A percentile compares a stretch with the other conserved stretches of the same genome.
These are phyloP conservation scores for Drosophila neocordata DNA, from an alignment of 1,140 invertebrate species.

Conservation along the genomic window DNA sequence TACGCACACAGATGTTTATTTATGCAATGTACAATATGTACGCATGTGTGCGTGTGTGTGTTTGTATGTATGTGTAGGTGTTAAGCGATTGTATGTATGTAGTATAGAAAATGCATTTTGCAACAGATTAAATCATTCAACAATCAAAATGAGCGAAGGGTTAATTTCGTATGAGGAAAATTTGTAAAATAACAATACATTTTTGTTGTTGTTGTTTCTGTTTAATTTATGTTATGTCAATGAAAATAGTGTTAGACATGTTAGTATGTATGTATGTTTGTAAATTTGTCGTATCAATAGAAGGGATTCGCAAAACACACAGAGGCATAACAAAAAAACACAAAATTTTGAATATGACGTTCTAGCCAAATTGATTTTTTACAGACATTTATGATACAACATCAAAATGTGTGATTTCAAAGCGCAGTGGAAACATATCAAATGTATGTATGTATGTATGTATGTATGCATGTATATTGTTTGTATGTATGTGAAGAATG, in stretches of 20 bases:
- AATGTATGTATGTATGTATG: background rate
- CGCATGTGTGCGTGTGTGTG: background rate
- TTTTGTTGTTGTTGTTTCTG: background rate
- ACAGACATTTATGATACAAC: conserved; percentile 24
- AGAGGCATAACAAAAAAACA: conserved; percentile 22
- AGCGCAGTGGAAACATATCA: conserved; percentile 13
- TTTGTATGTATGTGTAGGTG: conserved; percentile 1
- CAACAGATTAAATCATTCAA: conserved; percentile 12
- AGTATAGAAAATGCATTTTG: conserved; percentile 10
- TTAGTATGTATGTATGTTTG: background rate
- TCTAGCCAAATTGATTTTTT: conserved; percentile 18
- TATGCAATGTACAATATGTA: conserved; percentile 16
- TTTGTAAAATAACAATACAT: background rate
- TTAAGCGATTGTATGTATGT: background rate
- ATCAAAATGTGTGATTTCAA: conserved; percentile 24
- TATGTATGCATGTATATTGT: background rate
- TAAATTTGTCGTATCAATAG: conserved; percentile 9
- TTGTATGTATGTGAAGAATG: background rate
- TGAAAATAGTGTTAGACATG: too few relatives aligned
- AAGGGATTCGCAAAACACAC: conserved; percentile 13
- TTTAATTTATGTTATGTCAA: too few relatives aligned
- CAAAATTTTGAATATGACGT: conserved; percentile 10
- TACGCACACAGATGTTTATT: conserved; percentile 23
- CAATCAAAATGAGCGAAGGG: conserved; percentile 8
- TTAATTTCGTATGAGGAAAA: background rate